Conservation (phyloP, 1,140 invertebrate species). For the Zaprionus tsacasi region DNA sequence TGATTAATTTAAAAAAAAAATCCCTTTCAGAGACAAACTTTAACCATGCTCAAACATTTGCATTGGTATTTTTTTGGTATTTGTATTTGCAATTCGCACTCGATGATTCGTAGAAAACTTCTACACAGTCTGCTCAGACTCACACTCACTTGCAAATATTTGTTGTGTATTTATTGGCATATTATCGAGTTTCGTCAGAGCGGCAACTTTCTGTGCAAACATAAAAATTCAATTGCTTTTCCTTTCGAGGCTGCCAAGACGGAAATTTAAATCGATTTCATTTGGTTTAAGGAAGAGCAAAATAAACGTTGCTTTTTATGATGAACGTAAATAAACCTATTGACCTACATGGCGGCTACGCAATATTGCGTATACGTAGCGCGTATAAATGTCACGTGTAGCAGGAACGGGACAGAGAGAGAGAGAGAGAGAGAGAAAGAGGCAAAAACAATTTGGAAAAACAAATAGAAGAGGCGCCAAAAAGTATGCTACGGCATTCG, state of each 20-base stretch:
- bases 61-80: neutral
- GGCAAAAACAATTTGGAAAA: slow-evolving; percentile 22
- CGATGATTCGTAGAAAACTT: neutral
- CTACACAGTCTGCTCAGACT: neutral
- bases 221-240: slow-evolving; percentile 17
- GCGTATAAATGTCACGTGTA: slow-evolving; percentile 14
- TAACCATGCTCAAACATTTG: slow-evolving; percentile 9
- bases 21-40: slow-evolving; percentile 5
- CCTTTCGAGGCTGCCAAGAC: slow-evolving; percentile 7
- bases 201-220: slow-evolving; percentile 10
- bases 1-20: too few relatives aligned
- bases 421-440: neutral
- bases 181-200: neutral
- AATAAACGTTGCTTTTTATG: slow-evolving; percentile 21
- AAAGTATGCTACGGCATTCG: slow-evolving; percentile 41
- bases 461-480: slow-evolving; percentile 29
- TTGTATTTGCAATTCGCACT: slow-evolving; percentile 14
- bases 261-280: slow-evolving; percentile 8
- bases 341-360: slow-evolving; percentile 61
- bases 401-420: neutral
- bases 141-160: slow-evolving; percentile 8
- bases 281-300: neutral
- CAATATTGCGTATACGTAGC: slow-evolving; percentile 45
- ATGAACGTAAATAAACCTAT: slow-evolving; percentile 32
- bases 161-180: slow-evolving; percentile 8